phyloP scores from a whole-genome alignment of 1,140 invertebrate genomes.

The Diploscapter pachys region DNA sequence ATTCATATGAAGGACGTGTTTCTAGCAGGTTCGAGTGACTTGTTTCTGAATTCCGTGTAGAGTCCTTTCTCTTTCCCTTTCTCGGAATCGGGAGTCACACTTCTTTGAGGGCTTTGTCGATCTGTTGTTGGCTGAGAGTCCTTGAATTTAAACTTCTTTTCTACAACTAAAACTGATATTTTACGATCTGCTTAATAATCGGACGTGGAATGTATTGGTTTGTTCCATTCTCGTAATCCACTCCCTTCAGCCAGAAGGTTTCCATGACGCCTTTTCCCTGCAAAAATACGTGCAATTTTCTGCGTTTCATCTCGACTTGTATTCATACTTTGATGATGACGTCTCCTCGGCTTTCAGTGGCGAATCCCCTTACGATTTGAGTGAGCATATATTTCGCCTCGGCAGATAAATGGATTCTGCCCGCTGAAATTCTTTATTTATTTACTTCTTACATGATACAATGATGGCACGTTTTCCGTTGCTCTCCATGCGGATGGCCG shows the following conservation, averaged over 20 bases:
- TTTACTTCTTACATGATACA: conserved; percentile 2
- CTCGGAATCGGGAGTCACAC: too few relatives aligned
- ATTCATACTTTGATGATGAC: conserved; percentile 49
- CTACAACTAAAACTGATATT: too few relatives aligned
- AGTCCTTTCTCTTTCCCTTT: too few relatives aligned
- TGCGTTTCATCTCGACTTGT: neutral
- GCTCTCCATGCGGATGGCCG: conserved; percentile 81
- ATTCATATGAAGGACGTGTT: too few relatives aligned
- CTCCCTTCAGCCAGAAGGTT: conserved; percentile 74
- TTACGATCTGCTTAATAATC: too few relatives aligned
- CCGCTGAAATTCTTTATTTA: conserved; percentile 31
- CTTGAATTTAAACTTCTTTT: too few relatives aligned
- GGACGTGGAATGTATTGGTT: too few relatives aligned
- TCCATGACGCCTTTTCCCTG: conserved; percentile 76
- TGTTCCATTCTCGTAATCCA: too few relatives aligned
- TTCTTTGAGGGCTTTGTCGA: too few relatives aligned
- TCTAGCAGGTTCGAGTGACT: too few relatives aligned
- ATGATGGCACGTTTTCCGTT: conserved; percentile 54
- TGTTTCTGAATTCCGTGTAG: too few relatives aligned
- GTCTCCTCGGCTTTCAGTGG: conserved; percentile 51
- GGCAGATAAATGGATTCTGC: conserved; percentile 48
- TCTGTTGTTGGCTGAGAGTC: too few relatives aligned
- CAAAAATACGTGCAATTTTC: conserved; percentile 55
- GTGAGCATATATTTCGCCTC: conserved; percentile 47
- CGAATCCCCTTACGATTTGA: conserved; percentile 45